A percentile compares a stretch with the other conserved stretches of the same genome.
Conservation (phyloP, 92 coral and sea anemone genomes). For the Zoanthus sociatus region DNA sequence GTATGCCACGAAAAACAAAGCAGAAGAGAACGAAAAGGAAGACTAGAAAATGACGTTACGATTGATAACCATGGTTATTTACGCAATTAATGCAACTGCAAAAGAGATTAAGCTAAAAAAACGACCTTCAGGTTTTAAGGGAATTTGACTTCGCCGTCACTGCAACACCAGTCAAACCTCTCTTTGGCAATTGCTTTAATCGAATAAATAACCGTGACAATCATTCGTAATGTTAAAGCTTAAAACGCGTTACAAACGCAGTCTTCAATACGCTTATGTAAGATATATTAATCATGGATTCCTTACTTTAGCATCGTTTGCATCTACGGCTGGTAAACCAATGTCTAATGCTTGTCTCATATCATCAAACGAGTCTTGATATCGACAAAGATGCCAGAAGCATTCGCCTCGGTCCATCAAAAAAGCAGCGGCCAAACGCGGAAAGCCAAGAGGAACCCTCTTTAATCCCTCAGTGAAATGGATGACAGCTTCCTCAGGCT, state of each 20-base stretch:
- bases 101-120: too few relatives aligned
- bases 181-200: too few relatives aligned
- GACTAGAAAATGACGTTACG: too few relatives aligned
- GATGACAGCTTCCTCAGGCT: neutral
- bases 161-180: too few relatives aligned
- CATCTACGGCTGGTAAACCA: slow-evolving; percentile 28
- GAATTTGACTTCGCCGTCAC: too few relatives aligned
- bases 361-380: slow-evolving; percentile 18
- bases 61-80: too few relatives aligned
- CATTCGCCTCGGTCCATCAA: slow-evolving; percentile 37
- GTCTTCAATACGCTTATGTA: neutral
- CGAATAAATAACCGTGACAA: neutral
- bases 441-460: slow-evolving; percentile 6
- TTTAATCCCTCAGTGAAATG: slow-evolving; percentile 13
- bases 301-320: slow-evolving; percentile 8
- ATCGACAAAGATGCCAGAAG: slow-evolving; percentile 6
- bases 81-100: too few relatives aligned
- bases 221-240: neutral
- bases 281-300: neutral
- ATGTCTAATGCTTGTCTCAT: slow-evolving; percentile 9
- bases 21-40: too few relatives aligned
- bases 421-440: slow-evolving; percentile 6
- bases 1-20: too few relatives aligned
- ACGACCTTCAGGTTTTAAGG: too few relatives aligned
- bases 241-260: neutral